Evolutionary conservation across 2,797 vertebrate species (phyloP).

Genomic region (Myotis planiceps): DNA sequence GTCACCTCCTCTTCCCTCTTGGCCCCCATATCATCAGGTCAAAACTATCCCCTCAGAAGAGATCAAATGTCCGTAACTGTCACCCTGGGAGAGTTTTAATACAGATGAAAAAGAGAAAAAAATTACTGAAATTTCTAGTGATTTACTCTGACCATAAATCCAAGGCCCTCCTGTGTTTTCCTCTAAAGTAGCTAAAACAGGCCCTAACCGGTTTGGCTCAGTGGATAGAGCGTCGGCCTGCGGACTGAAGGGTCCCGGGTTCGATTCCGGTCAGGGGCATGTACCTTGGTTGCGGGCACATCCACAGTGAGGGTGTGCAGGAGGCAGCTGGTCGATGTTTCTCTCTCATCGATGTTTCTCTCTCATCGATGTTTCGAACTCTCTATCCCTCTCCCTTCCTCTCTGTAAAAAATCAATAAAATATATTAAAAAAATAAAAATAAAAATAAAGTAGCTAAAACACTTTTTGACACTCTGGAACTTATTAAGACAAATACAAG

Average conservation of each 20-base stretch:
- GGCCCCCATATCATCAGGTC: not conserved
- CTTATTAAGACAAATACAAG: conserved; percentile 43
- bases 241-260: too few species aligned
- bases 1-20: not conserved
- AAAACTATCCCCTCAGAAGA: not conserved
- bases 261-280: too few species aligned
- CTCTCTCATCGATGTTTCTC: too few species aligned
- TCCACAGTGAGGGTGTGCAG: too few species aligned
- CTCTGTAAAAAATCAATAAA: too few species aligned
- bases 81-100: not conserved
- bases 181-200: conserved; percentile 35
- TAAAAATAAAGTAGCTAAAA: conserved; percentile 40
- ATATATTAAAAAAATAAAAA: too few species aligned
- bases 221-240: too few species aligned
- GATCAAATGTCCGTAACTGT: not conserved
- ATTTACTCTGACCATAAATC: conserved; percentile 34
- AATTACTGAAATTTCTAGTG: not conserved
- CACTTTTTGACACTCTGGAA: conserved; percentile 30
- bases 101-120: not conserved
- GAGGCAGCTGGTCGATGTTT: too few species aligned
- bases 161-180: not conserved
- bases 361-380: too few species aligned
- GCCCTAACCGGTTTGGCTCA: too few species aligned
- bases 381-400: too few species aligned
- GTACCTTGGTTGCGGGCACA: too few species aligned